Evolutionary conservation across 2,888 invertebrate species (phyloP), one percentile per base, ranked within the genome.

Genomic region (Amphipyra tragopoginis): DNA sequence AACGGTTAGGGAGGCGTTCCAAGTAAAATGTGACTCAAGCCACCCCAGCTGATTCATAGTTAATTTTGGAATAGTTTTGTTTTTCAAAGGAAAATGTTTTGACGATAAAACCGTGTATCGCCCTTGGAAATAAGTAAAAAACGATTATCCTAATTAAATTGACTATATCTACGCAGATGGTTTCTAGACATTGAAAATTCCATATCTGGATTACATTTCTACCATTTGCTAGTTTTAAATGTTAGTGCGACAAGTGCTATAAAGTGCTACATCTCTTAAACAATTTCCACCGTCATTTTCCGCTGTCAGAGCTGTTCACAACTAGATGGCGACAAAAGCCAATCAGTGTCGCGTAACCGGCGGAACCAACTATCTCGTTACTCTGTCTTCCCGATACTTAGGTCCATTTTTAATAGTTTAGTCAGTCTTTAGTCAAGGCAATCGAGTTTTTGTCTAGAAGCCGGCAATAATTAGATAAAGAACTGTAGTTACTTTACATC

Each of bases 21-120:
- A 45, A 42, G 57, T 50, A 65, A 67, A 50, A 15, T 21, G 9
- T 72, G 50, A 67, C 42, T 56, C 50, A 21, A 3, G 21, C n/a
- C 14, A 38, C 56, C 11, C 13, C 51, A 26, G 15, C 15, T 66
- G 67, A 72, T 56, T 67, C 45, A 72, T 65, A 40, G 54, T 65
- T 44, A 1, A 29, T 44, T 54, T 72, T 21, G 14, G 39, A 53
- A 9, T 21, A 39, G 34, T 8, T 36, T 29, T 39, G 13, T 64
- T 29, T 52, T 38, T 72, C 47, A n/a, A 21, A 42, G 38, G 48
- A 42, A 34, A 8, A 33, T 33, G 33, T 33, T 29, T 10, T 45
- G 9, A 29, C 13, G n/a, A 29, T 14, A 9, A 10, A 44, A 14
- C 21, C 21, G 21, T 21, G 21, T 21, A 21, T 3, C 21, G 21